Evolutionary conservation across 1,140 invertebrate species (phyloP).

Genomic region (Drosophila erecta): DNA sequence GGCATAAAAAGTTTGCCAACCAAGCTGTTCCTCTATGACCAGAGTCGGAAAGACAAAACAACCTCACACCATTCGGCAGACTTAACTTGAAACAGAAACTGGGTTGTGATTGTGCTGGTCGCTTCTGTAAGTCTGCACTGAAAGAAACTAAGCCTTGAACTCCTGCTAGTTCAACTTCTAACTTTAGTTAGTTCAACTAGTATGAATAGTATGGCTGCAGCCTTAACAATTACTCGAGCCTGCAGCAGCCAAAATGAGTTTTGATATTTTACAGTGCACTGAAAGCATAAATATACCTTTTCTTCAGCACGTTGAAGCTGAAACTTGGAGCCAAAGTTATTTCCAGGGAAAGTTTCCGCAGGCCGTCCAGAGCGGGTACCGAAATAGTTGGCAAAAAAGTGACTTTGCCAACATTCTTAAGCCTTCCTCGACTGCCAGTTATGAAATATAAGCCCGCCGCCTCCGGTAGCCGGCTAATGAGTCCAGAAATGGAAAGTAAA

Average conservation of each 20-base stretch:
- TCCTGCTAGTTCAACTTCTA: too few relatives aligned
- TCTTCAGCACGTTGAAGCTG: conserved; percentile 22
- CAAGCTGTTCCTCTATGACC: conserved; percentile 39
- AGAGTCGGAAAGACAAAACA: conserved; percentile 57
- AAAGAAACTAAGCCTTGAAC: neutral
- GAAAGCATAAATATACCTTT: neutral
- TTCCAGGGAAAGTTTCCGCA: conserved; percentile 67
- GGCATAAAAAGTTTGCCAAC: conserved; percentile 39
- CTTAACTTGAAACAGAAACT: conserved; percentile 31
- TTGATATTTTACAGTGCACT: neutral
- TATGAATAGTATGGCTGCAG: neutral
- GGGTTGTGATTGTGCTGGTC: conserved; percentile 32
- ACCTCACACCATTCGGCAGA: conserved; percentile 42
- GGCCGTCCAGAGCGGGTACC: conserved; percentile 46
- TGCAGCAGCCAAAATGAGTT: too few relatives aligned
- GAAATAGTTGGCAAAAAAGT: conserved; percentile 58
- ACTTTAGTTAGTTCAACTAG: too few relatives aligned
- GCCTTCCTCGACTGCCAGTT: conserved; percentile 18
- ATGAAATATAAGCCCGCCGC: conserved; percentile 43
- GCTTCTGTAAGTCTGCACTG: conserved; percentile 37
- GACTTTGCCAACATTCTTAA: conserved; percentile 49
- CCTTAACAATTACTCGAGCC: too few relatives aligned
- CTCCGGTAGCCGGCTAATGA: conserved; percentile 37
- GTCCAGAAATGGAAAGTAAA: conserved; percentile 63
- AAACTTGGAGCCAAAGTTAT: conserved; percentile 61